Evolutionary conservation across 2,888 invertebrate species (phyloP).

Genomic region (Icerya purchasi): DNA sequence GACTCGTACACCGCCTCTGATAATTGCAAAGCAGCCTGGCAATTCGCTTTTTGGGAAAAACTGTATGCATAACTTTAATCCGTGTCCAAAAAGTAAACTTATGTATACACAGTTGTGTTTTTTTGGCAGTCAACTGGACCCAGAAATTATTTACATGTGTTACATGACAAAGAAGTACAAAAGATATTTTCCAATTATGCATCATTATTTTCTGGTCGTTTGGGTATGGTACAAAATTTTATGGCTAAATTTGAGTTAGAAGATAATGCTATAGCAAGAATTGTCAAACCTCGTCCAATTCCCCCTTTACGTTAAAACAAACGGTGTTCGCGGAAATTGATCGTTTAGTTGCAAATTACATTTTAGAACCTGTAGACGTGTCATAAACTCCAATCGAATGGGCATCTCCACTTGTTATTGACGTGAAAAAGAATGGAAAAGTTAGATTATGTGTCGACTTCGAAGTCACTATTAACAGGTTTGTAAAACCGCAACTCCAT

Average conservation of each 20-base stretch:
- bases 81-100: neutral
- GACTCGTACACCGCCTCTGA: no score
- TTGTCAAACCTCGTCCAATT: constrained; percentile 13
- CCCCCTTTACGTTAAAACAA: constrained; percentile 16
- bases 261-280: constrained; percentile 1
- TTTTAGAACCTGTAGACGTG: constrained; percentile 18
- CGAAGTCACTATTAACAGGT: neutral
- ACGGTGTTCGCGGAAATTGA: constrained; percentile 17
- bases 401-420: constrained; percentile 18
- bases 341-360: constrained; percentile 15
- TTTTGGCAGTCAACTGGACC: no score
- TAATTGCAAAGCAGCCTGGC: no score
- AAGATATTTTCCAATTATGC: neutral
- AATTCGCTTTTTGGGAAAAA: constrained; percentile 2
- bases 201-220: neutral
- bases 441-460: constrained; percentile 17
- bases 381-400: constrained; percentile 17
- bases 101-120: no score
- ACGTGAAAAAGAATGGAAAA: constrained; percentile 17
- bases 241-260: constrained; percentile 5
- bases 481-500: neutral
- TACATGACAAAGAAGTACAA: neutral
- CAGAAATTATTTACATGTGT: no score
- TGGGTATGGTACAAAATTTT: neutral
- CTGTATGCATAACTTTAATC: neutral